Conservation (phyloP, 1,140 invertebrate species). For the Hyles euphorbiae region DNA sequence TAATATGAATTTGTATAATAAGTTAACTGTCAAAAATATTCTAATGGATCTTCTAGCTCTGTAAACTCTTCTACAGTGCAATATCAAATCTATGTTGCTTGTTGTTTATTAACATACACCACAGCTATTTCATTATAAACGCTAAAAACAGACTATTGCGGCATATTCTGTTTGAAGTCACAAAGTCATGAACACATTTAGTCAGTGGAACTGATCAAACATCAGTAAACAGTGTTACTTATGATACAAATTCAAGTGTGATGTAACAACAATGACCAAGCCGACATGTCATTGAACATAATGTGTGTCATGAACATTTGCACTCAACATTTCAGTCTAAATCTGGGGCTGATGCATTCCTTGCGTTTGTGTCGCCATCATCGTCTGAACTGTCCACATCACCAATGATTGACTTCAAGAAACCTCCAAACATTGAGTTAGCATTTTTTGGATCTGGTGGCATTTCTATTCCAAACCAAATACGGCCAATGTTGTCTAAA, state of each 20-base stretch:
- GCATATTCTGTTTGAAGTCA: background rate
- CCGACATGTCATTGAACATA: constrained; percentile 16
- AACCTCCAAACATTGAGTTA: constrained; percentile 54
- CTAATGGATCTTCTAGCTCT: too few species aligned
- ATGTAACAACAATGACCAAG: background rate
- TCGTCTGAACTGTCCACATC: constrained; percentile 64
- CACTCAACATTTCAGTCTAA: constrained; percentile 46
- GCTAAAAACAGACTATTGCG: background rate
- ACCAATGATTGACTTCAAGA: constrained; percentile 62
- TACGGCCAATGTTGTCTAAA: constrained; percentile 61
- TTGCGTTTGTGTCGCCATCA: constrained; percentile 38
- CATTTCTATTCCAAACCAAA: constrained; percentile 67
- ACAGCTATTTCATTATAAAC: too few species aligned
- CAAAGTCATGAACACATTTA: background rate
- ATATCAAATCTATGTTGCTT: too few species aligned
- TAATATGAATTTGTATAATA: too few species aligned
- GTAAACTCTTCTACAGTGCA: too few species aligned
- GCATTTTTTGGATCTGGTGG: constrained; percentile 40
- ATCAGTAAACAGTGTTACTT: background rate
- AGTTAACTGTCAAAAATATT: too few species aligned
- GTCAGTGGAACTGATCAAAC: background rate
- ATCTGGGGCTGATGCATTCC: constrained; percentile 42
- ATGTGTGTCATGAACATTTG: constrained; percentile 8
- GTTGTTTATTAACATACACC: too few species aligned
- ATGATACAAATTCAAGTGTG: background rate